Evolutionary conservation across 2,797 vertebrate genomes (phyloP).

Genomic region (Mycteria americana): DNA sequence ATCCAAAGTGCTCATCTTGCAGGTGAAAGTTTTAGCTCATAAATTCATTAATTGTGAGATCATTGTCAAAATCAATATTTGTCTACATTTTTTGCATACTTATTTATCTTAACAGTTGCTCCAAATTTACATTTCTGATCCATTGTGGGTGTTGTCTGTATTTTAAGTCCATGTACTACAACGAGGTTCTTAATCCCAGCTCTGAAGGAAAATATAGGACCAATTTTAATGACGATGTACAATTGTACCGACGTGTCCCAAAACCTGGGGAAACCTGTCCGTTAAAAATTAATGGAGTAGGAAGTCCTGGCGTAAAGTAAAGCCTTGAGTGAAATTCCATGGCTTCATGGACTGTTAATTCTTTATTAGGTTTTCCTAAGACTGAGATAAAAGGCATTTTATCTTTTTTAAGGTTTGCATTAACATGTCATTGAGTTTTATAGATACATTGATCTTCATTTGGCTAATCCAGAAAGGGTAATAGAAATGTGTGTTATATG

Average conservation of each 20-base stretch:
- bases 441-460: conserved; percentile 72
- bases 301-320: conserved; percentile 70
- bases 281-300: conserved; percentile 74
- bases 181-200: not conserved
- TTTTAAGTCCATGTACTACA: not conserved
- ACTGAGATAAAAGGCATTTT: conserved; percentile 75
- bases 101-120: not conserved
- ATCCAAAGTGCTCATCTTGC: not conserved
- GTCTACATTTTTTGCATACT: not conserved
- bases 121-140: not conserved
- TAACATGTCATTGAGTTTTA: conserved; percentile 74
- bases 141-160: not conserved
- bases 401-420: conserved; percentile 77
- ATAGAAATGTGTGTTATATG: conserved; percentile 57
- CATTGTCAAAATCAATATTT: not conserved
- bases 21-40: not conserved
- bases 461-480: conserved; percentile 66
- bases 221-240: conserved; percentile 2
- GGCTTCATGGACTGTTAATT: conserved; percentile 77
- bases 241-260: conserved; percentile 2
- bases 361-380: conserved; percentile 81
- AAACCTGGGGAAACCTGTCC: conserved; percentile 54
- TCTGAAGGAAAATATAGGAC: not conserved
- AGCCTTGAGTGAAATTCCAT: conserved; percentile 74
- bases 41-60: not conserved